These are phyloP conservation scores for Lasius platythorax DNA, from an alignment of 2,888 invertebrate genomes.

Conservation along the genomic window DNA sequence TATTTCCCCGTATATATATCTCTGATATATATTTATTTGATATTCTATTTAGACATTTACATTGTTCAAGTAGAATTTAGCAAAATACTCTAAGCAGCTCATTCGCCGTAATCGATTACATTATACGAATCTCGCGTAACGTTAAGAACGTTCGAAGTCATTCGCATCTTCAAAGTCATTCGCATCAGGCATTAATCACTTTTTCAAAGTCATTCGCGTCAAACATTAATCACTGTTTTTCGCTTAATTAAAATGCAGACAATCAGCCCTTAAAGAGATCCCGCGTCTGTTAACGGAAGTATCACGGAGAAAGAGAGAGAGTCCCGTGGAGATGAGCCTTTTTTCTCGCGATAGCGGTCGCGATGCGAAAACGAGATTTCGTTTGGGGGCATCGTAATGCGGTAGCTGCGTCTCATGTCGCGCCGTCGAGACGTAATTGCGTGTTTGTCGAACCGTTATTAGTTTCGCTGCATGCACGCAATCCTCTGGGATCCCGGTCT, in stretches of 20 bases:
- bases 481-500: conserved; percentile 47
- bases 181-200: neutral
- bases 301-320: neutral
- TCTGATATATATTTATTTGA: too few relatives aligned
- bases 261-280: conserved; percentile 21
- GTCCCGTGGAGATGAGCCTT: conserved; percentile 47
- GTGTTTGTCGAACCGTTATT: conserved; percentile 82
- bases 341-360: conserved; percentile 55
- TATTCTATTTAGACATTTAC: neutral
- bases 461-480: conserved; percentile 76
- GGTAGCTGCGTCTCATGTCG: conserved; percentile 74
- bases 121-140: neutral
- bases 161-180: neutral
- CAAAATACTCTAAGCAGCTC: neutral
- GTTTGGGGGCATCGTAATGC: conserved; percentile 70
- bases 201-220: conserved; percentile 5
- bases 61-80: neutral
- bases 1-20: too few relatives aligned
- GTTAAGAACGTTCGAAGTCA: neutral
- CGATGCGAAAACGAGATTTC: conserved; percentile 67
- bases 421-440: conserved; percentile 77
- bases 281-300: conserved; percentile 36
- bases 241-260: conserved; percentile 45
- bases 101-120: neutral
- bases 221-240: conserved; percentile 35